phyloP scores from a whole-genome alignment of 1,140 invertebrate genomes.

The Venustaconcha ellipsiformis region DNA sequence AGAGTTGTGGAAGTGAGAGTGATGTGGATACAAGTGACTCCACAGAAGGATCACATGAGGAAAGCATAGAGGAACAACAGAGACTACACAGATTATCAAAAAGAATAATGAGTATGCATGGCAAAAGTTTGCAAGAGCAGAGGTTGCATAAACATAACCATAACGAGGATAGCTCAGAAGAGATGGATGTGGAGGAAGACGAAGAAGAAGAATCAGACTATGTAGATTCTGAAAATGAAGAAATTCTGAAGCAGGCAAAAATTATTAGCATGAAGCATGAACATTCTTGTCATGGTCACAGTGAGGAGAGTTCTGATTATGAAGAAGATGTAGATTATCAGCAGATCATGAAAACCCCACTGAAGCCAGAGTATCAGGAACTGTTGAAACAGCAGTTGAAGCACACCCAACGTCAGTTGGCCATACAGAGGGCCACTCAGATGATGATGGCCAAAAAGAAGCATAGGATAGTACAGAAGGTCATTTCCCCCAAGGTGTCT shows the following conservation, averaged over 20 bases:
- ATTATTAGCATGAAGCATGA: constrained; percentile 24
- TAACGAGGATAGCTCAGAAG: constrained; percentile 19
- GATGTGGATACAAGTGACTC: constrained; percentile 32
- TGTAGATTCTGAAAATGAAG: constrained; percentile 57
- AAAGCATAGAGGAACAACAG: constrained; percentile 3
- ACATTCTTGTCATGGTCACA: constrained; percentile 26
- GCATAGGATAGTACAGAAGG: constrained; percentile 15
- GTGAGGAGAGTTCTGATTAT: constrained; percentile 59
- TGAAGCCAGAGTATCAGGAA: constrained; percentile 33
- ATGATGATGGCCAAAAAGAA: constrained; percentile 2
- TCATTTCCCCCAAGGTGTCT: constrained; percentile 4
- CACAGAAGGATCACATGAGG: constrained; percentile 19
- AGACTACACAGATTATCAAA: neutral
- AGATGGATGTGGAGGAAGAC: constrained; percentile 48
- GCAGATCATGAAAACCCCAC: constrained; percentile 34
- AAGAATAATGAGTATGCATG: too few species aligned
- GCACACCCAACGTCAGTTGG: constrained; percentile 12
- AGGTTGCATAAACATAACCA: constrained; percentile 22
- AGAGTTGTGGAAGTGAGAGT: constrained; percentile 32
- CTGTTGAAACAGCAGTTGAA: constrained; percentile 25
- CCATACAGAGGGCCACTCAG: constrained; percentile 21
- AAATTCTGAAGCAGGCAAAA: constrained; percentile 48
- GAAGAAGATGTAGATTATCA: constrained; percentile 47
- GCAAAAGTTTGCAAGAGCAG: too few species aligned
- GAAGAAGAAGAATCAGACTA: constrained; percentile 58